Evolutionary conservation across 2,113 vertebrate genomes (phyloP), one percentile per base, ranked within the genome.

Genomic region (Saccopteryx leptura): DNA sequence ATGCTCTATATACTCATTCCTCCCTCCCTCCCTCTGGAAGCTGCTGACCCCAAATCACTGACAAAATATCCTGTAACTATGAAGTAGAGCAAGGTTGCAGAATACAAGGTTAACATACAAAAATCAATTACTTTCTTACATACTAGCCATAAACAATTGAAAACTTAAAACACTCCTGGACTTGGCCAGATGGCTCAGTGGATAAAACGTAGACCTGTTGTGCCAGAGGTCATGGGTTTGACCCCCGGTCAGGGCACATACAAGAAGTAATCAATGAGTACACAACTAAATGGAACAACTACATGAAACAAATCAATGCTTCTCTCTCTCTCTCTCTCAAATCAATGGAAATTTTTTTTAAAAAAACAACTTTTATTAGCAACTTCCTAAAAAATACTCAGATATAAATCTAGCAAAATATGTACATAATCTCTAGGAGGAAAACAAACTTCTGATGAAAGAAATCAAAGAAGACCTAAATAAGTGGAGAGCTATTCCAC

Each of bases 361-460:
- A 39, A 39, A 75, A 89, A 97, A 92, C 56, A 54, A 83, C 60
- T 48, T 28, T 69, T 14, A 56, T 69, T 66, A 74, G n/a, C 15
- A 31, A 1, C 1, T 56, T n/a, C 56, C 8, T 56, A 4, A 50
- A 46, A 90, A 56, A n/a, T 3, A 23, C 4, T 91, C 21, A 85
- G 26, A 21, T 66, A 58, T 85, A 78, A 89, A 68, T 39, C 68
- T 89, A 83, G 78, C 28, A 50, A 79, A 52, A 75, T 31, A 54
- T 4, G 5, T 21, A 18, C 33, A 17, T 66, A 5, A 63, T 61
- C 68, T 52, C 63, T 17, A 24, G 6, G 26, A 87, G 18, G 61
- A 79, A 93, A 96, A 83, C 12, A 92, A 60, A 28, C 11, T 46
- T 93, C 19, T 80, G 61, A 66, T 28, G 17, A 63, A 87, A 39